A percentile compares a stretch with the other conserved stretches of the same genome.
Conservation (phyloP, 1,140 invertebrate species). For the Phymastichus coffea region DNA sequence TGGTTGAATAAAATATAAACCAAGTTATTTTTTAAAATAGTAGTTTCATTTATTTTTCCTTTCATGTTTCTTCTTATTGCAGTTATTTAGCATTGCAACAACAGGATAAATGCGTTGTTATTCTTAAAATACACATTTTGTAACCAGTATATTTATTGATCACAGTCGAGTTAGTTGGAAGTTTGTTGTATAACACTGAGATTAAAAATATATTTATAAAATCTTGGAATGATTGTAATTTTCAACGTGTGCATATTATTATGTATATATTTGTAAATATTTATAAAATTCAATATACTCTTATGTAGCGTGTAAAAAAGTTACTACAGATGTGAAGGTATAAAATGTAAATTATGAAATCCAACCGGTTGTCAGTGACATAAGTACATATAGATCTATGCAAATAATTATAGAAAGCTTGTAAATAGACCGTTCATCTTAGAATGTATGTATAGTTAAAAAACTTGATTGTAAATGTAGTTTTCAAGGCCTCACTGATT, state of each 20-base stretch:
- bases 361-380: not conserved
- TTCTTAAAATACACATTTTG: not conserved
- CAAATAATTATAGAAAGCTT: constrained; percentile 5
- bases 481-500: no score
- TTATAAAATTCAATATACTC: not conserved
- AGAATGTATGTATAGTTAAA: no score
- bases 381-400: constrained; percentile 7
- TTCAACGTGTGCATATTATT: not conserved
- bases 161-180: constrained; percentile 23
- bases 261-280: not conserved
- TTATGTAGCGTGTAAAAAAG: no score
- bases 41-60: constrained; percentile 13
- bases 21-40: constrained; percentile 13
- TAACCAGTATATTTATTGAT: constrained; percentile 16
- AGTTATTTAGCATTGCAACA: not conserved
- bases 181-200: constrained; percentile 1
- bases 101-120: not conserved
- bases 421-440: no score
- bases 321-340: no score
- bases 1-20: constrained; percentile 9
- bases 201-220: constrained; percentile 21
- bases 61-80: constrained; percentile 8
- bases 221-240: constrained; percentile 3
- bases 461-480: no score
- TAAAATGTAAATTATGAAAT: no score